phyloP scores from a whole-genome alignment of 2,113 vertebrate genomes.

The Rostratula benghalensis region DNA sequence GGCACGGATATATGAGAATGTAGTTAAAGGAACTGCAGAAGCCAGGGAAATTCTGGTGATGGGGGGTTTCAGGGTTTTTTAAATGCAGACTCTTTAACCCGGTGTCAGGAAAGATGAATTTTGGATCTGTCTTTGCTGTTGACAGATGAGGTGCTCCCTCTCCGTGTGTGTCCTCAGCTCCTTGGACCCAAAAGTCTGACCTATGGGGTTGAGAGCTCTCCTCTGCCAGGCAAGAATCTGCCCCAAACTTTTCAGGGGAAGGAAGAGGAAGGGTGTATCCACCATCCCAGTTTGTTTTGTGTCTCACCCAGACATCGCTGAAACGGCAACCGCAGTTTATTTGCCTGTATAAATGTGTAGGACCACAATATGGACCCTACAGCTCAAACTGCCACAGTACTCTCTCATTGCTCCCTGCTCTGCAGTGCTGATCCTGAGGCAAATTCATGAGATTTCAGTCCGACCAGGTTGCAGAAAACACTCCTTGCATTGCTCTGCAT shows the following conservation, averaged over 20 bases:
- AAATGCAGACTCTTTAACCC: not conserved
- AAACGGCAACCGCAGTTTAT: not conserved
- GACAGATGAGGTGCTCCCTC: not conserved
- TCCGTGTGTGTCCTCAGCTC: not conserved
- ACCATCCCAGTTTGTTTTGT: rapidly evolving
- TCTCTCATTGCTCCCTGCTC: not conserved
- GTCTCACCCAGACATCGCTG: not conserved
- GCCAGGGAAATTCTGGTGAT: not conserved
- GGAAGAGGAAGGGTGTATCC: not conserved
- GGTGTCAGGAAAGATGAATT: not conserved
- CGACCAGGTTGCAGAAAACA: not conserved
- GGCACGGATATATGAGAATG: rapidly evolving
- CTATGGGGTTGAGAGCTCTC: not conserved
- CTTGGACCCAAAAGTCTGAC: not conserved
- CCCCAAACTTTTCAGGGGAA: not conserved
- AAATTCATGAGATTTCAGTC: not conserved
- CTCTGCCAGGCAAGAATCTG: not conserved
- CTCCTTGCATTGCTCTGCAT: not conserved
- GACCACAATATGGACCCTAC: not conserved
- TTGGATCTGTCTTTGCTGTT: not conserved
- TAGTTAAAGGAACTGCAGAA: not conserved
- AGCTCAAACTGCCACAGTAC: rapidly evolving
- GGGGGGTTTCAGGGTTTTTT: not conserved
- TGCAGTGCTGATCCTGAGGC: not conserved
- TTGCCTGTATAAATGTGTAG: rapidly evolving